Base-by-base conservation (phyloP, 2,113 vertebrate species). In the Cololabis saira region DNA sequence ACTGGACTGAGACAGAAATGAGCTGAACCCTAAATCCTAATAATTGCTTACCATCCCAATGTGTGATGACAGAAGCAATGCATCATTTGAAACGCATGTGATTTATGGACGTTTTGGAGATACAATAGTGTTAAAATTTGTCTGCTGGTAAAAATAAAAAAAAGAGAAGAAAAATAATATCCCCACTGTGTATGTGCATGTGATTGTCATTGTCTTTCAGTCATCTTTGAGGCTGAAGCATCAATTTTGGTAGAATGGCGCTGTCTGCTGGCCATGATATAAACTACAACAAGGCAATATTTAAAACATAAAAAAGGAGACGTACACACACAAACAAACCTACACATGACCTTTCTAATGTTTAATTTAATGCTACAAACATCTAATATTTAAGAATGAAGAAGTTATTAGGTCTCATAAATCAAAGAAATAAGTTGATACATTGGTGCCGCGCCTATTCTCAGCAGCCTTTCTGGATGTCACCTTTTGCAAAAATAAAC, bases 221-320 rank as follows among this genome's bases (percentile, higher is more conserved):
- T 12, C 17, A 8, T 17, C 17, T 16, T 22, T 1, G 43, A 27
- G 1, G 0, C 2, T 12, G 22, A 58, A 42, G 1, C 33, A 37
- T 37, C 10, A 27, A 37, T 37, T 37, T 4, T 78, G 56, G 42
- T 65, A 44, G 80, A 76, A 71, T 19, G 48, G 57, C 76, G 13
- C 87, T 80, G 80, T 76, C 87, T 85, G 14, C 54, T 81, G 88
- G 8, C 4, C 17, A 57, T 2, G 19, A 5, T 11, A 11, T 24
- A 42, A 50, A 18, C 49, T 12, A 50, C 63, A 59, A 3, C 7
- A 24, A 44, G 1, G 19, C 10, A 17, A 1, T 48, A 44, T 11
- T 9, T 12, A 48, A 42, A 3, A n/a, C n/a, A n/a, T n/a, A n/a
- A n/a, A n/a, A 3, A 43, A 0, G 17, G 11, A 2, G 21, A 15